phyloP scores from a whole-genome alignment of 2,797 vertebrate genomes.

The Lacerta bilineata region DNA sequence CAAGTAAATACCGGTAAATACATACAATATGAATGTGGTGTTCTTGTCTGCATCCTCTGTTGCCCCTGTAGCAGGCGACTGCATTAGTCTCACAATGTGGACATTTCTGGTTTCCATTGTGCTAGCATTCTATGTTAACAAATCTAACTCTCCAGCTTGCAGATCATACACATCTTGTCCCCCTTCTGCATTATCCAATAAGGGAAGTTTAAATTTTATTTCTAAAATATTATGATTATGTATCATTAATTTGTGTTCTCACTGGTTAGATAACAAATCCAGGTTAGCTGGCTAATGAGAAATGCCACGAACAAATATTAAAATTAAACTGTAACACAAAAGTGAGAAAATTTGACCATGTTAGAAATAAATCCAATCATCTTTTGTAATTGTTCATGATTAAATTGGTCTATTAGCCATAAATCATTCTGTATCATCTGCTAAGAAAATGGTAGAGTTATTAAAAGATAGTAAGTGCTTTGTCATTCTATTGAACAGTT shows the following conservation, averaged over 20 bases:
- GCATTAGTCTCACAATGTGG: too few relatives aligned
- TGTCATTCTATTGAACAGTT: slow-evolving; percentile 42
- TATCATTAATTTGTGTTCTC: neutral
- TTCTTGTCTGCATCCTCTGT: too few relatives aligned
- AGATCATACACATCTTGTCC: neutral
- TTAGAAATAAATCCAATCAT: slow-evolving; percentile 38
- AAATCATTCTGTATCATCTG: slow-evolving; percentile 67
- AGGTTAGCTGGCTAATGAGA: neutral
- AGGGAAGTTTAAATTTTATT: neutral
- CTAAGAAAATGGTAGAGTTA: slow-evolving; percentile 69
- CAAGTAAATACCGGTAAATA: too few relatives aligned
- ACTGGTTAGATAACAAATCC: neutral
- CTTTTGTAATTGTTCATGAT: slow-evolving; percentile 71
- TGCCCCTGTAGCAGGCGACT: too few relatives aligned
- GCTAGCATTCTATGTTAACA: too few relatives aligned
- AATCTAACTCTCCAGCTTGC: neutral
- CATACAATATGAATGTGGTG: too few relatives aligned
- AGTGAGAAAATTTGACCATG: slow-evolving; percentile 46
- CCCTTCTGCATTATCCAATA: neutral
- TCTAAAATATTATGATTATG: neutral
- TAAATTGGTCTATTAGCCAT: slow-evolving; percentile 67
- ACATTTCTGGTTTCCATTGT: too few relatives aligned
- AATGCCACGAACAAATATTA: neutral
- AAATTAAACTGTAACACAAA: slow-evolving; percentile 40
- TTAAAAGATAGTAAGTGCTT: slow-evolving; percentile 67